phyloP scores from a whole-genome alignment of 2,888 invertebrate genomes.

The Onchidella celtica region DNA sequence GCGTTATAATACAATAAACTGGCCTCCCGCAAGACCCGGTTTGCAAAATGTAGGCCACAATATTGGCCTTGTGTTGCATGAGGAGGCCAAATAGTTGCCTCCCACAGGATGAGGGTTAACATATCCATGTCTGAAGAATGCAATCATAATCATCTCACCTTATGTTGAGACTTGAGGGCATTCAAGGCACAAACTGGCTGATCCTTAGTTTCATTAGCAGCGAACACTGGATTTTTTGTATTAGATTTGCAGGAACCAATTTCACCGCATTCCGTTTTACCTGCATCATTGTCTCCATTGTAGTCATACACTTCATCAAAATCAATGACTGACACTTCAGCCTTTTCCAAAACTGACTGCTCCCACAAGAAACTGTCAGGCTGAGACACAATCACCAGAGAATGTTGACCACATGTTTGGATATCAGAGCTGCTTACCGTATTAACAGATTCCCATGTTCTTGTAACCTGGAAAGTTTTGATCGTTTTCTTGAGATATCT shows the following conservation, averaged over 20 bases:
- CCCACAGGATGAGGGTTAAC: not conserved
- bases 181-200: slow-evolving; percentile 18
- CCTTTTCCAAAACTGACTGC: too few relatives aligned
- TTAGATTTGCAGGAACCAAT: not conserved
- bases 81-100: not conserved
- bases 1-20: too few relatives aligned
- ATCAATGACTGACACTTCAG: not conserved
- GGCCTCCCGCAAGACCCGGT: too few relatives aligned
- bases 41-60: too few relatives aligned
- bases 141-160: not conserved
- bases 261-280: not conserved
- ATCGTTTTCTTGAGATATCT: not conserved
- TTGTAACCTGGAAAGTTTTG: not conserved
- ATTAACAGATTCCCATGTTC: slow-evolving; percentile 2
- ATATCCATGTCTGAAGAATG: not conserved
- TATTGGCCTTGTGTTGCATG: too few relatives aligned
- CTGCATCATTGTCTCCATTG: not conserved
- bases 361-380: too few relatives aligned
- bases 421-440: not conserved
- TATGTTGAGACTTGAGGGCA: slow-evolving; percentile 5
- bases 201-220: not conserved
- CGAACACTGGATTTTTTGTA: not conserved
- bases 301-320: not conserved
- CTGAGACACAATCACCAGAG: slow-evolving; percentile 6
- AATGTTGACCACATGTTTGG: not conserved